A percentile compares a stretch with the other conserved stretches of the same genome.
Evolutionary conservation across 2,888 invertebrate species (phyloP).

Genomic region (Pycnomerus fuliginosus): DNA sequence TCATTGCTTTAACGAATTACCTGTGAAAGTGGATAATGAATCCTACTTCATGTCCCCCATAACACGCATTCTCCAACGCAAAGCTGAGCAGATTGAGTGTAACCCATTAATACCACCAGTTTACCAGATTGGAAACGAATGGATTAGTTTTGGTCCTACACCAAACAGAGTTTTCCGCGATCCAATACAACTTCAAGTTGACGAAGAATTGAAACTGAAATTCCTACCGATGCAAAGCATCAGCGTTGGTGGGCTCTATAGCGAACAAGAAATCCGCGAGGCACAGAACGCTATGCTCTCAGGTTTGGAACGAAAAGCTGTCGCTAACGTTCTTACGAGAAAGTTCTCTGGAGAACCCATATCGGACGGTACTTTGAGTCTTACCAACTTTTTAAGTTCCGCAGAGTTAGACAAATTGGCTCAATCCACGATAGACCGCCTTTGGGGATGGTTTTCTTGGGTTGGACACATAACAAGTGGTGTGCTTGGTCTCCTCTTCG

Average conservation of each 20-base stretch:
- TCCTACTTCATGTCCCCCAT: constrained; percentile 28
- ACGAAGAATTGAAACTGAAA: neutral
- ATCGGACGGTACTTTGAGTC: neutral
- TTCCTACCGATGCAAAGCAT: neutral
- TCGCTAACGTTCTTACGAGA: neutral
- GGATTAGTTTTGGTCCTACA: constrained; percentile 12
- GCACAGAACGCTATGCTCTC: neutral
- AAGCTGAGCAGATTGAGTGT: constrained; percentile 22
- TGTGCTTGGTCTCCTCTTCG: neutral
- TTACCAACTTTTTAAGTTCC: neutral
- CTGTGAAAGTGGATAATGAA: constrained; percentile 24
- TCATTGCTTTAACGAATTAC: constrained; percentile 32
- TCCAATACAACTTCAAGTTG: neutral
- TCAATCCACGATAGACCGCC: neutral
- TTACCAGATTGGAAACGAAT: constrained; percentile 21
- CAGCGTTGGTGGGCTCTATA: neutral
- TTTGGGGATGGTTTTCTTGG: neutral
- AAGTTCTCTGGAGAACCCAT: neutral
- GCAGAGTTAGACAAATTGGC: neutral
- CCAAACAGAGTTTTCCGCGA: neutral
- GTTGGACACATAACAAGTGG: neutral
- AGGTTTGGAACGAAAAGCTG: neutral
- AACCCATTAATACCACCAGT: constrained; percentile 21
- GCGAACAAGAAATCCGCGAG: neutral
- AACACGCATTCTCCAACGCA: constrained; percentile 21